A percentile compares a stretch with the other conserved stretches of the same genome.
Evolutionary conservation across 2,113 vertebrate genomes (phyloP).

Genomic region (Actenoides lindsayi): DNA sequence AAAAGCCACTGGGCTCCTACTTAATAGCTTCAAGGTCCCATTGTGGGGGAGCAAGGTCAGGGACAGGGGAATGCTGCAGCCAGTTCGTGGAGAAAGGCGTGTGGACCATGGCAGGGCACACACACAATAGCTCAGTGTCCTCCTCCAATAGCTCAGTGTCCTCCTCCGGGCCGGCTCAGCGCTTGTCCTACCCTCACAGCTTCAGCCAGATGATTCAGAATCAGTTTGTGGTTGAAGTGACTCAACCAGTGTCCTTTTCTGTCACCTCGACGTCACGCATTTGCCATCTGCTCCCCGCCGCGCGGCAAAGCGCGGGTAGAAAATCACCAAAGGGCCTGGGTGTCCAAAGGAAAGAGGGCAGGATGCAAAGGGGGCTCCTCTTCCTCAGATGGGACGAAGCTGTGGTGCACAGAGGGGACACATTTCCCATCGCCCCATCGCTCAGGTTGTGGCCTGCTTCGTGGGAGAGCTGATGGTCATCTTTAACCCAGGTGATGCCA

Average conservation of each 20-base stretch:
- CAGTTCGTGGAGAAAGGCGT: not conserved
- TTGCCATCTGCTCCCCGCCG: constrained; percentile 22
- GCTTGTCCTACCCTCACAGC: constrained; percentile 20
- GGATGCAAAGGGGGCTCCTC: not conserved
- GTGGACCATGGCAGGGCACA: not conserved
- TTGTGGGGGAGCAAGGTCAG: constrained; percentile 45
- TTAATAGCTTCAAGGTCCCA: not conserved
- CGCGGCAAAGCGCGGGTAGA: not conserved
- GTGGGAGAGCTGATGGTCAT: not conserved
- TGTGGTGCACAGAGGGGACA: not conserved
- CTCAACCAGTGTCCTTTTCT: constrained; percentile 25
- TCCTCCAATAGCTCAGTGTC: constrained; percentile 42
- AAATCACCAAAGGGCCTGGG: not conserved
- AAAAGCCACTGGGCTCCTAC: not conserved
- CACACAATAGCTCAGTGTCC: constrained; percentile 61
- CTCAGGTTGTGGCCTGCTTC: not conserved
- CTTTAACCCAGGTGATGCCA: not conserved
- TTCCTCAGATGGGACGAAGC: not conserved
- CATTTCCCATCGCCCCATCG: fast-evolving
- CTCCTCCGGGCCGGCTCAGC: not conserved
- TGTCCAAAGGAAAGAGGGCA: not conserved
- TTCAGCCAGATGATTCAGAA: constrained; percentile 4
- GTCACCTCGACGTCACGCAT: not conserved
- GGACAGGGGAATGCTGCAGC: not conserved
- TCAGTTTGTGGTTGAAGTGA: constrained; percentile 40